phyloP scores from a whole-genome alignment of 2,888 invertebrate genomes.

The Drosophila cracens region DNA sequence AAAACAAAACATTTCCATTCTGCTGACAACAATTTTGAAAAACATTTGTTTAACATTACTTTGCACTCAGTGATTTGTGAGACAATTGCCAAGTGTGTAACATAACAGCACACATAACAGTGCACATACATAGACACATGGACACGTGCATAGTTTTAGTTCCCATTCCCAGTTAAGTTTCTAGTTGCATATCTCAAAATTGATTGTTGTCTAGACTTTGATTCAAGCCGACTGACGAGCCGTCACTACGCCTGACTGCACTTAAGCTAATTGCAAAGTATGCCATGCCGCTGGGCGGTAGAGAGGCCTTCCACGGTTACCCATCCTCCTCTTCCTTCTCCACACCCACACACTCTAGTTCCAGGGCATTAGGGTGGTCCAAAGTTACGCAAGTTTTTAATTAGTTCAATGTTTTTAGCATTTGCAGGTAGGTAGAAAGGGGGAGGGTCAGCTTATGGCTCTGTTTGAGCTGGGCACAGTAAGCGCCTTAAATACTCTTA shows the following conservation, averaged over 20 bases:
- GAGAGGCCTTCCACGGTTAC: neutral
- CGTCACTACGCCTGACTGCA: conserved; percentile 43
- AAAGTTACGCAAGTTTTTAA: conserved; percentile 66
- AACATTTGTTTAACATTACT: conserved; percentile 50
- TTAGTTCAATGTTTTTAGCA: conserved; percentile 63
- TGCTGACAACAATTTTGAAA: conserved; percentile 6
- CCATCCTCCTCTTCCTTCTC: neutral
- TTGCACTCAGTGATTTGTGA: conserved; percentile 50
- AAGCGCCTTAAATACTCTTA: conserved; percentile 41
- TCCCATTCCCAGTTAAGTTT: conserved; percentile 1
- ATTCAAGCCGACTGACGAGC: conserved; percentile 26
- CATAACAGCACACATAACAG: neutral
- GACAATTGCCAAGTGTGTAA: neutral
- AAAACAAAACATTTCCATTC: conserved; percentile 8
- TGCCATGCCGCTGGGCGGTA: conserved; percentile 31
- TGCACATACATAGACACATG: neutral
- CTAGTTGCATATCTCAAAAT: conserved; percentile 32
- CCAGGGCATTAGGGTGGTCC: conserved; percentile 6
- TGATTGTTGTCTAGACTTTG: conserved; percentile 41
- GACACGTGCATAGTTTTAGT: conserved; percentile 3
- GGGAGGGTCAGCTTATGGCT: neutral
- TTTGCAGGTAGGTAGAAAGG: neutral
- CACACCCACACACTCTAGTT: neutral
- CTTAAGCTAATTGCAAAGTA: conserved; percentile 63
- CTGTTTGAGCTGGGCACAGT: conserved; percentile 9